phyloP scores from a whole-genome alignment of 1,140 invertebrate genomes.

The Aleiodes sp. region DNA sequence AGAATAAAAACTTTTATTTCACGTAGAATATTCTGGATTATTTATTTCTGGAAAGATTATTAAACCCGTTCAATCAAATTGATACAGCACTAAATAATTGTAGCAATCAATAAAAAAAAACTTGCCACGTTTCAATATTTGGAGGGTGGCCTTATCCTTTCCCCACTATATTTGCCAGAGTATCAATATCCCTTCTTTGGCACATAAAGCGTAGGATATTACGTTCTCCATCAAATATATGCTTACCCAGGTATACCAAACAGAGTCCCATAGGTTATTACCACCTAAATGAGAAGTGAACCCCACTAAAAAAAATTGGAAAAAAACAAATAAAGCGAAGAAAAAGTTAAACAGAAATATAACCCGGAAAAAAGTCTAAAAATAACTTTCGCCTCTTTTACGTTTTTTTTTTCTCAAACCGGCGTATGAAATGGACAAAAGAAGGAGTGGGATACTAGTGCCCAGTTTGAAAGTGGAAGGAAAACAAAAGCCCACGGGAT shows the following conservation, averaged over 20 bases:
- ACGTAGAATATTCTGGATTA: too few relatives aligned
- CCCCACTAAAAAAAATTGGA: neutral
- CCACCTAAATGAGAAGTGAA: neutral
- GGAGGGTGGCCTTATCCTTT: neutral
- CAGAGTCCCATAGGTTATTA: neutral
- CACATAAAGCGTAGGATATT: constrained; percentile 16
- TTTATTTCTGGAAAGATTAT: too few relatives aligned
- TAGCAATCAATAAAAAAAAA: too few relatives aligned
- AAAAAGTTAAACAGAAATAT: neutral
- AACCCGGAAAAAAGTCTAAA: neutral
- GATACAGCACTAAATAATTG: too few relatives aligned
- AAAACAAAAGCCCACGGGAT: constrained; percentile 53
- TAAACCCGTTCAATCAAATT: too few relatives aligned
- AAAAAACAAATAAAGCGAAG: neutral
- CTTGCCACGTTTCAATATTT: neutral
- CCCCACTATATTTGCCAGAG: neutral
- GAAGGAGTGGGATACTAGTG: neutral
- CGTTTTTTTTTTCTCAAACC: neutral
- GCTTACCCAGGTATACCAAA: neutral
- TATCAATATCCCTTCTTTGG: constrained; percentile 12
- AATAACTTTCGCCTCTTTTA: neutral
- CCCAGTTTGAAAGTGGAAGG: constrained; percentile 50
- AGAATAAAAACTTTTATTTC: too few relatives aligned
- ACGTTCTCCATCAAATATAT: constrained; percentile 17
- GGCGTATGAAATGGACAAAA: neutral